Evolutionary conservation across 2,797 vertebrate genomes (phyloP).

Genomic region (Chelonia mydas): DNA sequence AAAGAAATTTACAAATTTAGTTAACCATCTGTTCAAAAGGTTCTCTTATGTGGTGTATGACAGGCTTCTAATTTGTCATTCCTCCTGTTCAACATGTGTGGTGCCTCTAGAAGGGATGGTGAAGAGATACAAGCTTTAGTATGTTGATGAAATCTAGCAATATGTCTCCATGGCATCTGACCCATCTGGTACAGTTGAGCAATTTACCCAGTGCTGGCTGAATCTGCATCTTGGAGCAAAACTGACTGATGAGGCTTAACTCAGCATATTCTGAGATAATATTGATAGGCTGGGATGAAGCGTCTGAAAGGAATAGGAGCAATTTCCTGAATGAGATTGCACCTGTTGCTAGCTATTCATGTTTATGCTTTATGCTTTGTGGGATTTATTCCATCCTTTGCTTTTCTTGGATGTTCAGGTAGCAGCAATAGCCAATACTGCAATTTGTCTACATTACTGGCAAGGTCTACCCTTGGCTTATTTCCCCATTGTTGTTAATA

Average conservation of each 20-base stretch:
- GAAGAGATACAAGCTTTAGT: background rate
- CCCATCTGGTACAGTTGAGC: background rate
- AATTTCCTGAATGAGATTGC: background rate
- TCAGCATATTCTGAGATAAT: background rate
- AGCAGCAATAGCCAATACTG: background rate
- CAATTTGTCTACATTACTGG: background rate
- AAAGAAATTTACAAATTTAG: background rate
- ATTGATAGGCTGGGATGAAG: background rate
- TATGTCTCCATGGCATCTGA: background rate
- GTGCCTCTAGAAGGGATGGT: background rate
- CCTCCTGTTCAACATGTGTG: background rate
- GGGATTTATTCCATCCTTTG: background rate
- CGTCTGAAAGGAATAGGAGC: background rate
- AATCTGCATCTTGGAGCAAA: background rate
- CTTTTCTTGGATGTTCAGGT: background rate
- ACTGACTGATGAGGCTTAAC: background rate
- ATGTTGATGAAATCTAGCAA: background rate
- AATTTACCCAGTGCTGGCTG: background rate
- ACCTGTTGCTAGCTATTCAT: background rate
- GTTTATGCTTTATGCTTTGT: background rate
- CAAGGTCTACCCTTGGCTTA: background rate
- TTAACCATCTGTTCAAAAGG: background rate
- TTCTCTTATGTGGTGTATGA: background rate
- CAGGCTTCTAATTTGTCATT: background rate
- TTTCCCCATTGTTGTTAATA: background rate